Evolutionary conservation across 2,888 invertebrate genomes (phyloP), one percentile per base, ranked within the genome.

Genomic region (Corbicula japonica): DNA sequence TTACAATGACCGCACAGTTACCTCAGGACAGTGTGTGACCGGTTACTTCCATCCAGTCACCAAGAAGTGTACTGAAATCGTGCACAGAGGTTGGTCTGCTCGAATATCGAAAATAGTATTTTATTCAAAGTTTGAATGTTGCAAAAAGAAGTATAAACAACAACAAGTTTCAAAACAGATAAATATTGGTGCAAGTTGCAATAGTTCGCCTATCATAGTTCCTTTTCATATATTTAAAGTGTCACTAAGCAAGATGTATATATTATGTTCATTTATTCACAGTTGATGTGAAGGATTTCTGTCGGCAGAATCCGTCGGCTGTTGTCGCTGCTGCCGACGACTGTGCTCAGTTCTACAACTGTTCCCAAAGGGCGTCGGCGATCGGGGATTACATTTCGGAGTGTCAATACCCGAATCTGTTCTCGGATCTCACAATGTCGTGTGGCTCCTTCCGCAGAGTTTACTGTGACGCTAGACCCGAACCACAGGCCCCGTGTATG

Each of bases 401-500:
- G 54, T 86, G 86, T 73, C 32, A 52, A 18, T 86, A 86, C 50
- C 86, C 86, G 1, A 66, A 78, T 35, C 62, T 87, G 18, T 87
- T 86, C 75, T 87, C 87, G 6, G 63, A 60, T 12, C 76, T 79
- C 62, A 66, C 66, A 10, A 66, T 71, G 58, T 60, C 72, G 1
- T 80, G 80, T 52, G 62, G 58, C 23, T 38, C 75, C 1, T 80
- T 80, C 56, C 46, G 66, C n/a, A 60, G 71, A 23, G 83, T 77
- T 2, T 68, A 65, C 23, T 87, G 87, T 84, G 72, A 78, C 34
- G 54, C 44, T 30, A 68, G 86, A 60, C 80, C 75, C 15, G 86
- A 85, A 62, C 81, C 84, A 15, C 79, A 82, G 66, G 83, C 86
- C 21, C 87, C 86, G n/a, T 87, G 87, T 87, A 80, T 73, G 81